Evolutionary conservation across 2,797 vertebrate genomes (phyloP).

Genomic region (Acanthurus lineatus): DNA sequence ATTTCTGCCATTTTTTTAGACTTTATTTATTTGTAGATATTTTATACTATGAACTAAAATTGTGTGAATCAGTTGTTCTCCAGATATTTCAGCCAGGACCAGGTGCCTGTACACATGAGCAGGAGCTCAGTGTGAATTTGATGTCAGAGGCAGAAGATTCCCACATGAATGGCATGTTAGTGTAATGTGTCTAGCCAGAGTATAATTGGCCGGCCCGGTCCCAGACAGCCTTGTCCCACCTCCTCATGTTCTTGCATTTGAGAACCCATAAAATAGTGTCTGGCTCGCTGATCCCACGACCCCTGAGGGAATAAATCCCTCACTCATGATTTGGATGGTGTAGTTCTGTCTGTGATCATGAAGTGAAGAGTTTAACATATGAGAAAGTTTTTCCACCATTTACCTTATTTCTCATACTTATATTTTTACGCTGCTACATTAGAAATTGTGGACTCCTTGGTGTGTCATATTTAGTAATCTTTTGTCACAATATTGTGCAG

Average conservation of each 20-base stretch:
- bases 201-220: slow-evolving; percentile 82
- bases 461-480: neutral
- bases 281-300: slow-evolving; percentile 80
- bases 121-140: slow-evolving; percentile 29
- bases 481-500: neutral
- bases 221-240: slow-evolving; percentile 78
- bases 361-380: slow-evolving; percentile 34
- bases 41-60: neutral
- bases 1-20: neutral
- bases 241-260: slow-evolving; percentile 70
- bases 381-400: slow-evolving; percentile 2
- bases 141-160: slow-evolving; percentile 55
- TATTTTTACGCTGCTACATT: neutral
- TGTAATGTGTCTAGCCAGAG: slow-evolving; percentile 80
- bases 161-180: slow-evolving; percentile 59
- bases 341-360: slow-evolving; percentile 51
- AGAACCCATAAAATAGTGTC: slow-evolving; percentile 81
- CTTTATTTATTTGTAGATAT: neutral
- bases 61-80: neutral
- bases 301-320: slow-evolving; percentile 74
- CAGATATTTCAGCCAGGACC: neutral
- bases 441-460: neutral
- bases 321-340: slow-evolving; percentile 60
- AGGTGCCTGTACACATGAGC: slow-evolving; percentile 6
- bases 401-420: neutral